Conservation (phyloP, 2,888 invertebrate species). For the Caenorhabditis japonica region DNA sequence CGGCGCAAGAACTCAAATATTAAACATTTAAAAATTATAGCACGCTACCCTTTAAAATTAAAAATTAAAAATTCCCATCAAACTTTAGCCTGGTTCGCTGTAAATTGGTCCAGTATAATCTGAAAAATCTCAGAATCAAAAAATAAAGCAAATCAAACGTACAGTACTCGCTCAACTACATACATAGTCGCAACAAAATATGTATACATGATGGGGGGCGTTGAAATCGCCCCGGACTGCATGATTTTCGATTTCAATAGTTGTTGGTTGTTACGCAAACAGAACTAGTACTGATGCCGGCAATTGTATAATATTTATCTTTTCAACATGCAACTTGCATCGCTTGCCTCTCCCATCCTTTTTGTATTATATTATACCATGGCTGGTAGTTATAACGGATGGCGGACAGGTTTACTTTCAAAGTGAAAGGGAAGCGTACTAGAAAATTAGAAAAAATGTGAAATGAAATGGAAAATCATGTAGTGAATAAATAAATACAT, state of each 20-base stretch:
- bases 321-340: slow-evolving; percentile 39
- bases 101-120: no score
- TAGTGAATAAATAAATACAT: no score
- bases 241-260: slow-evolving; percentile 27
- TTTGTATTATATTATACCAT: background rate
- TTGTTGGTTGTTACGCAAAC: slow-evolving; percentile 45
- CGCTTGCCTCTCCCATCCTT: slow-evolving; percentile 8
- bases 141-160: slow-evolving; percentile 2
- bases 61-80: no score
- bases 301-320: slow-evolving; percentile 46
- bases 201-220: background rate
- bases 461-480: background rate
- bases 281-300: slow-evolving; percentile 50
- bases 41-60: no score
- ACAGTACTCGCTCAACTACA: slow-evolving; percentile 24
- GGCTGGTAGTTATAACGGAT: slow-evolving; percentile 9
- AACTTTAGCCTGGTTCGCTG: no score
- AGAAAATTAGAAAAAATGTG: background rate
- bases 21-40: no score
- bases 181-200: slow-evolving; percentile 18
- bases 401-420: slow-evolving; percentile 18
- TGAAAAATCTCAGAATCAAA: slow-evolving; percentile 6
- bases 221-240: slow-evolving; percentile 35
- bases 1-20: no score
- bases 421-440: no score